Conservation (phyloP, 2,113 vertebrate species). For the Guaruba guarouba region DNA sequence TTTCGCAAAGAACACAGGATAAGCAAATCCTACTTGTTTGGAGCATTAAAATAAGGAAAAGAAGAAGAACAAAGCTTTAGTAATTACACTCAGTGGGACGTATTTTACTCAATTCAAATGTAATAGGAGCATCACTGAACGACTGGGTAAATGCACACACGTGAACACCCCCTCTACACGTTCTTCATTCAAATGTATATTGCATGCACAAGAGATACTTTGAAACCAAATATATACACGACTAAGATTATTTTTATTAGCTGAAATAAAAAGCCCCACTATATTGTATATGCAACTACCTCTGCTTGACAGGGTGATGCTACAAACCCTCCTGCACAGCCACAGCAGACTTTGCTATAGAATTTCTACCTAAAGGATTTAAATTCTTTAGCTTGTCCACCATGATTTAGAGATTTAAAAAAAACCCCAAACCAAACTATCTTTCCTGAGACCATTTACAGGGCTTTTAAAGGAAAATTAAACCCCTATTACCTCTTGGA, state of each 20-base stretch:
- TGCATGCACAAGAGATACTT: not conserved
- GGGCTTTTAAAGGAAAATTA: slow-evolving; percentile 49
- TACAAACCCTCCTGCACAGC: not conserved
- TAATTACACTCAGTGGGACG: not conserved
- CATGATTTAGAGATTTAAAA: not conserved
- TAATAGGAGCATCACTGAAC: not conserved
- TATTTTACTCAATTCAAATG: not conserved
- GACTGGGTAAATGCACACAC: not conserved
- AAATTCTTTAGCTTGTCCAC: not conserved
- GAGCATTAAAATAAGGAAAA: not conserved
- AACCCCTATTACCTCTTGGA: not conserved
- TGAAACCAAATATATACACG: not conserved
- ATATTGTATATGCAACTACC: not conserved
- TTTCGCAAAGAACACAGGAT: not conserved
- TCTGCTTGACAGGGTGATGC: not conserved
- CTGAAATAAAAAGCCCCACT: not conserved
- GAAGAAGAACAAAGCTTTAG: not conserved
- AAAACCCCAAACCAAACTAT: not conserved
- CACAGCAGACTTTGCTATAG: not conserved
- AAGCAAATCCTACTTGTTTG: not conserved
- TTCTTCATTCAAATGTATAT: not conserved
- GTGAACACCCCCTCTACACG: accelerated
- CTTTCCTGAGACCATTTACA: not conserved
- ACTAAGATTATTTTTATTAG: not conserved
- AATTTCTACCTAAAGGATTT: not conserved